A percentile compares a stretch with the other conserved stretches of the same genome.
Evolutionary conservation across 1,140 invertebrate species (phyloP).

Genomic region (Drosophila subpulchrella): DNA sequence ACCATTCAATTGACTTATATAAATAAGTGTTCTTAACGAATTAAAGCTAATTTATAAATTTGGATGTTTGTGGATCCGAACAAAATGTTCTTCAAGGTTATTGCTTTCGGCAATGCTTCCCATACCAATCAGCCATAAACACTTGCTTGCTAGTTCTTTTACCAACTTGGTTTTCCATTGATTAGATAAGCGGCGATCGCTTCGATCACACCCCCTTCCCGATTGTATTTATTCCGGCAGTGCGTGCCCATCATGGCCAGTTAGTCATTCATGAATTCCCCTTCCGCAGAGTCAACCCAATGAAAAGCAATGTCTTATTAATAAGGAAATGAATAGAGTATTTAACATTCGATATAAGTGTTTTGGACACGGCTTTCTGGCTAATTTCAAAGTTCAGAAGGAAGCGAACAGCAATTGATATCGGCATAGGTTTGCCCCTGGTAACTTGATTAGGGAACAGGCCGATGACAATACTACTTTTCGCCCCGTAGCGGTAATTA

Average conservation of each 20-base stretch:
- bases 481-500: slow-evolving; percentile 26
- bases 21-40: not conserved
- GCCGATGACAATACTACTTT: slow-evolving; percentile 26
- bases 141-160: slow-evolving; percentile 55
- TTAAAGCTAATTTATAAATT: not conserved
- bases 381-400: slow-evolving; percentile 62
- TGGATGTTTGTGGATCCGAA: slow-evolving; percentile 1
- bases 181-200: slow-evolving; percentile 60
- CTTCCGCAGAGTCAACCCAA: not conserved
- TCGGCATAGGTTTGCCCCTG: slow-evolving; percentile 17
- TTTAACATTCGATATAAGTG: slow-evolving; percentile 10
- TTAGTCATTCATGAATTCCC: slow-evolving; percentile 55
- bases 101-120: slow-evolving; percentile 26
- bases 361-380: slow-evolving; percentile 3
- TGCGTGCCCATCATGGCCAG: slow-evolving; percentile 19
- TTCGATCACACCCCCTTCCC: slow-evolving; percentile 13
- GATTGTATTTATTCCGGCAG: slow-evolving; percentile 9
- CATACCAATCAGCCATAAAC: slow-evolving; percentile 48
- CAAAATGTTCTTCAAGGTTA: slow-evolving; percentile 25
- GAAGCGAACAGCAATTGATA: slow-evolving; percentile 43
- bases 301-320: not conserved
- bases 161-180: slow-evolving; percentile 44
- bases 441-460: slow-evolving; percentile 49
- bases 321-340: slow-evolving; percentile 19
- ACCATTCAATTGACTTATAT: not conserved